phyloP scores from a whole-genome alignment of 2,888 invertebrate genomes.

The Odontothrips loti region DNA sequence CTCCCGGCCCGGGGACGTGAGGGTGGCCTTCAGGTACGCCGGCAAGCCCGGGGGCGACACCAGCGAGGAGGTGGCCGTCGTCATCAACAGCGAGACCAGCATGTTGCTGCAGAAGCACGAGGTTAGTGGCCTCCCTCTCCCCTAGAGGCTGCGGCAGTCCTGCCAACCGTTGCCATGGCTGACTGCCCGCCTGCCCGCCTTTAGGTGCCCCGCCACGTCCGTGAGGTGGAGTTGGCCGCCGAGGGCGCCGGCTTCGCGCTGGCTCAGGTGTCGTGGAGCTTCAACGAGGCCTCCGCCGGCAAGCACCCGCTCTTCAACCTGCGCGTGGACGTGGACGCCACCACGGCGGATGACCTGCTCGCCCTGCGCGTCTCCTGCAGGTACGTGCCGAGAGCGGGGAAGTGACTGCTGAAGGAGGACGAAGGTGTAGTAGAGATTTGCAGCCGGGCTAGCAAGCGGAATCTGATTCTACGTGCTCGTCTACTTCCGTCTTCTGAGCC shows the following conservation, averaged over 20 bases:
- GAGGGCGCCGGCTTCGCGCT: constrained; percentile 73
- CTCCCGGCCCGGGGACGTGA: constrained; percentile 50
- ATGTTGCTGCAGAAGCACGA: constrained; percentile 74
- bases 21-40: constrained; percentile 51
- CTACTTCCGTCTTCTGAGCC: too few species aligned
- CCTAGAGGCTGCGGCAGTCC: too few species aligned
- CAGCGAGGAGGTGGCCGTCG: constrained; percentile 50
- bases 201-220: constrained; percentile 53
- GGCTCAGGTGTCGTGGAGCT: constrained; percentile 70
- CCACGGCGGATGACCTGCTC: constrained; percentile 66
- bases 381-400: too few species aligned
- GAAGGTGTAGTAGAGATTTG: too few species aligned
- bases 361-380: constrained; percentile 75
- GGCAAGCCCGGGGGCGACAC: constrained; percentile 41
- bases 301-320: constrained; percentile 79
- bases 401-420: too few species aligned
- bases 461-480: too few species aligned
- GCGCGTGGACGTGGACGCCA: constrained; percentile 76
- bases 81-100: constrained; percentile 67
- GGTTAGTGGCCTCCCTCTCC: too few species aligned
- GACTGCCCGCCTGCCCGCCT: too few species aligned
- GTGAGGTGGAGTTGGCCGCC: constrained; percentile 65
- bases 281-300: constrained; percentile 77
- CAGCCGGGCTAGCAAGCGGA: too few species aligned
- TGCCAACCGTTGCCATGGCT: too few species aligned